A percentile compares a stretch with the other conserved stretches of the same genome.
phyloP scores from a whole-genome alignment of 2,888 invertebrate species.

The Spicauda simplicius region DNA sequence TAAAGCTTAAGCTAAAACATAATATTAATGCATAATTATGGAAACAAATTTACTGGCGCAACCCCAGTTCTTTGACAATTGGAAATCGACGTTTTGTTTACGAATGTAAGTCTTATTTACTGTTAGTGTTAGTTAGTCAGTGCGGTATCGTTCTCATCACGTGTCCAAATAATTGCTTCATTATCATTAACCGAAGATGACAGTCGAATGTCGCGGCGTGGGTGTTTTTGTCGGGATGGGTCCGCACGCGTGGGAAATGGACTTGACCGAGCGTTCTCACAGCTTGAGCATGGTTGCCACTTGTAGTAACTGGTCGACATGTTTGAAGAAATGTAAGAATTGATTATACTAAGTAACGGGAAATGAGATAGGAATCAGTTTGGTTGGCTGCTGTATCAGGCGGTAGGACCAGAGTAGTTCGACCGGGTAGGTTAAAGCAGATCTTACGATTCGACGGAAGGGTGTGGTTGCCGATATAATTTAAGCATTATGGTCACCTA shows the following conservation, averaged over 20 bases:
- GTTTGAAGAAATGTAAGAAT: background rate
- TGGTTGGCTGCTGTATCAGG: too few species aligned
- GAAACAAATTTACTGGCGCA: too few species aligned
- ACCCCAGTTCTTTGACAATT: too few species aligned
- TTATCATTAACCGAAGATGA: conserved; percentile 62
- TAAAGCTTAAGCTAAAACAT: too few species aligned
- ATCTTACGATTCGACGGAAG: too few species aligned
- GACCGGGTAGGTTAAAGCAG: too few species aligned
- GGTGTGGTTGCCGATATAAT: too few species aligned
- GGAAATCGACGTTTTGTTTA: too few species aligned
- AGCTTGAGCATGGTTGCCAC: conserved; percentile 22
- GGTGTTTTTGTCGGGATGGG: conserved; percentile 64
- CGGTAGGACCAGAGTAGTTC: too few species aligned
- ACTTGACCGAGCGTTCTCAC: conserved; percentile 40
- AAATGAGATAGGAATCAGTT: too few species aligned
- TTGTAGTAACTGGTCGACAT: background rate
- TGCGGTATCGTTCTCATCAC: conserved; percentile 36
- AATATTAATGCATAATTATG: too few species aligned
- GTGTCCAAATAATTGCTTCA: conserved; percentile 59
- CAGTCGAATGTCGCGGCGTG: conserved; percentile 50
- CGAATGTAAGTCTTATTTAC: conserved; percentile 10
- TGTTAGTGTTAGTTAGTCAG: conserved; percentile 10
- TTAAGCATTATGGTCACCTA: too few species aligned
- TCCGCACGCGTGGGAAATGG: conserved; percentile 70
- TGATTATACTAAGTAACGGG: background rate